Evolutionary conservation across 2,113 vertebrate species (phyloP).

Genomic region (Ammospiza nelsoni): DNA sequence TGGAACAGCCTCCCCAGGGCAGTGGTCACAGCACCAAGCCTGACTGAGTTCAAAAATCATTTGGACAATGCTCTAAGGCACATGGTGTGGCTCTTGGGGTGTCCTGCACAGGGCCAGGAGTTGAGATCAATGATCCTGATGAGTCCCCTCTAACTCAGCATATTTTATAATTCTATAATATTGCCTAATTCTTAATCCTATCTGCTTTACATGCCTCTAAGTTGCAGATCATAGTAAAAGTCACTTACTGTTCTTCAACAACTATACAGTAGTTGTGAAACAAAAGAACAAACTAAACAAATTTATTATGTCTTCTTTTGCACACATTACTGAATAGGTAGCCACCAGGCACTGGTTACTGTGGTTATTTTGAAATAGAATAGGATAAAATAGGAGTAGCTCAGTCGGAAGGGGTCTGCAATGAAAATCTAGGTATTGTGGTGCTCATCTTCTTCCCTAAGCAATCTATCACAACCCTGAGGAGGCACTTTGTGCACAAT

Average conservation of each 20-base stretch:
- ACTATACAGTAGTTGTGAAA: rapidly evolving
- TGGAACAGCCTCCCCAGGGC: background rate
- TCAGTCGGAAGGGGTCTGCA: background rate
- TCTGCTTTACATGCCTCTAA: background rate
- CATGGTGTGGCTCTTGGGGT: background rate
- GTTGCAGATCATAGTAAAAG: background rate
- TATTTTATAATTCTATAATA: background rate
- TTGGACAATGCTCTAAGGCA: background rate
- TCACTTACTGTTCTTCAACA: background rate
- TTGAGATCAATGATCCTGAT: background rate
- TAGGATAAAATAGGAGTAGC: background rate
- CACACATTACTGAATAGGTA: background rate
- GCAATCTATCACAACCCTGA: background rate
- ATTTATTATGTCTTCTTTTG: background rate
- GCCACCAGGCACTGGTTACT: background rate
- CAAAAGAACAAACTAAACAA: background rate
- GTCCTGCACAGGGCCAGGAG: background rate
- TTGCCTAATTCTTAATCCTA: background rate
- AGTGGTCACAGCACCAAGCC: background rate
- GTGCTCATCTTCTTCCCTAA: background rate
- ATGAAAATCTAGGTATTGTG: background rate
- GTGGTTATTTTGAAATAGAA: background rate
- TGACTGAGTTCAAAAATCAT: background rate
- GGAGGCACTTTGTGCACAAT: background rate
- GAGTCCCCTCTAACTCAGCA: background rate